These are phyloP conservation scores for Macrochelys suwanniensis DNA, from an alignment of 2,797 vertebrate genomes.

Conservation along the genomic window DNA sequence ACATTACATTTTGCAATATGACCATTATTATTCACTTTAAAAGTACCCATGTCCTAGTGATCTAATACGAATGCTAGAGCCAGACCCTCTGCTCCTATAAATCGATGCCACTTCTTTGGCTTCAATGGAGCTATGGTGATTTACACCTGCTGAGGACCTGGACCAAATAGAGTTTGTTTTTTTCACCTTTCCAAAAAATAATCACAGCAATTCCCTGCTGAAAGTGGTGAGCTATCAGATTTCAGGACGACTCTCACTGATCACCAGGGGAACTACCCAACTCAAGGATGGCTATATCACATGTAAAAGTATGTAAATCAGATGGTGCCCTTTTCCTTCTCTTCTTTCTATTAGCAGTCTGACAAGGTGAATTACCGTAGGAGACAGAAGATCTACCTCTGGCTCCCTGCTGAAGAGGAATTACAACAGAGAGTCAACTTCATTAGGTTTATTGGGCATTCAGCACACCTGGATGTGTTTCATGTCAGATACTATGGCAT, in stretches of 20 bases:
- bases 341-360: neutral
- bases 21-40: neutral
- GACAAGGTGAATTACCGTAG: rapidly evolving
- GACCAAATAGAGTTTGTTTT: neutral
- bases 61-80: neutral
- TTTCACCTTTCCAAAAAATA: neutral
- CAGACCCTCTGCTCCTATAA: neutral
- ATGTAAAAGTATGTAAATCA: neutral
- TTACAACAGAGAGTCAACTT: neutral
- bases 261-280: neutral
- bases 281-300: neutral
- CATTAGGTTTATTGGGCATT: neutral
- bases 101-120: neutral
- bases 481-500: neutral
- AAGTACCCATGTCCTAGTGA: neutral
- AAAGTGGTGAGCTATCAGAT: neutral
- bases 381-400: neutral
- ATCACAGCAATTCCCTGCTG: neutral
- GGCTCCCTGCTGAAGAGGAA: neutral
- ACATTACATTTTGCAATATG: neutral
- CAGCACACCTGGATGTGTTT: neutral
- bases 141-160: neutral
- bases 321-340: neutral
- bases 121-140: neutral
- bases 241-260: neutral